phyloP scores from a whole-genome alignment of 1,140 invertebrate genomes.

The Diabrotica undecimpunctata region DNA sequence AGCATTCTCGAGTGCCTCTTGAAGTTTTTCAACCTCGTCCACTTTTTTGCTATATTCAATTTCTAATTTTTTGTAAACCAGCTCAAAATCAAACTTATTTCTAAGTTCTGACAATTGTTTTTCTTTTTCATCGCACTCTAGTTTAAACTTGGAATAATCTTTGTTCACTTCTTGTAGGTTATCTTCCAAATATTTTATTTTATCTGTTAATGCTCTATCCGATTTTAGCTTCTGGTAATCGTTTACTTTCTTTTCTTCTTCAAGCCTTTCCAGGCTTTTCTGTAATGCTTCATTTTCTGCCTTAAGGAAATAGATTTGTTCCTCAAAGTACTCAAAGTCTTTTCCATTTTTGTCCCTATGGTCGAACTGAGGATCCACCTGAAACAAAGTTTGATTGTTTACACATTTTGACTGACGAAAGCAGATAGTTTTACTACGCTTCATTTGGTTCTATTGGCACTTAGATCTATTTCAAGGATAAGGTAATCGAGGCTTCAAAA shows the following conservation, averaged over 20 bases:
- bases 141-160: neutral
- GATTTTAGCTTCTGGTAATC: neutral
- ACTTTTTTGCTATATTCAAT: slow-evolving; percentile 4
- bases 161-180: neutral
- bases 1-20: neutral
- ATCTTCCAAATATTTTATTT: slow-evolving; percentile 3
- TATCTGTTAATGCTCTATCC: neutral
- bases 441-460: no score
- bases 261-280: slow-evolving; percentile 4
- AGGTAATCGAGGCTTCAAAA: no score
- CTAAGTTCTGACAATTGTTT: neutral
- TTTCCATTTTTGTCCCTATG: slow-evolving; percentile 5
- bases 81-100: slow-evolving; percentile 13
- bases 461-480: no score
- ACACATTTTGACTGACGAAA: neutral
- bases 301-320: slow-evolving; percentile 3
- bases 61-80: slow-evolving; percentile 8
- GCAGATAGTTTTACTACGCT: no score
- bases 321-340: neutral
- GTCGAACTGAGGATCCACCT: slow-evolving; percentile 8
- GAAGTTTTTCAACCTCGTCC: neutral
- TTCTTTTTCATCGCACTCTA: slow-evolving; percentile 7
- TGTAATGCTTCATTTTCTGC: slow-evolving; percentile 5
- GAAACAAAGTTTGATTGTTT: neutral
- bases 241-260: slow-evolving; percentile 9